These are phyloP conservation scores for Drosophila parabipectinata DNA, from an alignment of 1,140 invertebrate species.

Conservation along the genomic window DNA sequence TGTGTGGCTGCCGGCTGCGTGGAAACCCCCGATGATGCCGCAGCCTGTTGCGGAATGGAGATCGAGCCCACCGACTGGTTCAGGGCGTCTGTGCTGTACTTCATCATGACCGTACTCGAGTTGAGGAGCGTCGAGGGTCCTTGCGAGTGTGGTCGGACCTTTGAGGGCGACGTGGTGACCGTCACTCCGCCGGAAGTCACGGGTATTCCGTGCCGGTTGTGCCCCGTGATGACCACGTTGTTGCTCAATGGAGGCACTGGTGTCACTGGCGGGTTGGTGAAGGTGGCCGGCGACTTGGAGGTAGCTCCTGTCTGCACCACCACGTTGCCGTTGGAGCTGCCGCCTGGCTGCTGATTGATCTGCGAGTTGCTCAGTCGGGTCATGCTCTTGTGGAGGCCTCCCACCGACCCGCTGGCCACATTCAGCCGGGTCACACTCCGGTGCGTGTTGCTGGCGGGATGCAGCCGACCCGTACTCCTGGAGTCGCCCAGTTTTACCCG, in stretches of 20 bases:
- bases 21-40: neutral
- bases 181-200: constrained; percentile 87
- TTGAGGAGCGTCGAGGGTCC: constrained; percentile 84
- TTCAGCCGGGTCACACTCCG: constrained; percentile 90
- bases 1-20: constrained; percentile 26
- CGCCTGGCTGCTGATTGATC: constrained; percentile 85
- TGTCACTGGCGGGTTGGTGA: constrained; percentile 73
- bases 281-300: constrained; percentile 63
- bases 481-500: constrained; percentile 88
- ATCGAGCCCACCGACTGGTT: constrained; percentile 83
- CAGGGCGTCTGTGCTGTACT: constrained; percentile 81
- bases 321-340: constrained; percentile 77
- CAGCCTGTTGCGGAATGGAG: constrained; percentile 60
- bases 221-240: constrained; percentile 84
- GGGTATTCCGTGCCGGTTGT: constrained; percentile 85
- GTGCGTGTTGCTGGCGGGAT: constrained; percentile 88
- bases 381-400: constrained; percentile 92
- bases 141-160: constrained; percentile 85
- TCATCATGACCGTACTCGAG: constrained; percentile 78
- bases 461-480: constrained; percentile 87
- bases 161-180: constrained; percentile 86
- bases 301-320: constrained; percentile 69
- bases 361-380: constrained; percentile 90
- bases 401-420: constrained; percentile 89
- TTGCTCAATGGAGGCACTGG: constrained; percentile 81